Percentiles rank a stretch among this genome's conserved stretches.
Evolutionary conservation across 1,140 invertebrate species (phyloP).

Genomic region (Drosophila simulans): DNA sequence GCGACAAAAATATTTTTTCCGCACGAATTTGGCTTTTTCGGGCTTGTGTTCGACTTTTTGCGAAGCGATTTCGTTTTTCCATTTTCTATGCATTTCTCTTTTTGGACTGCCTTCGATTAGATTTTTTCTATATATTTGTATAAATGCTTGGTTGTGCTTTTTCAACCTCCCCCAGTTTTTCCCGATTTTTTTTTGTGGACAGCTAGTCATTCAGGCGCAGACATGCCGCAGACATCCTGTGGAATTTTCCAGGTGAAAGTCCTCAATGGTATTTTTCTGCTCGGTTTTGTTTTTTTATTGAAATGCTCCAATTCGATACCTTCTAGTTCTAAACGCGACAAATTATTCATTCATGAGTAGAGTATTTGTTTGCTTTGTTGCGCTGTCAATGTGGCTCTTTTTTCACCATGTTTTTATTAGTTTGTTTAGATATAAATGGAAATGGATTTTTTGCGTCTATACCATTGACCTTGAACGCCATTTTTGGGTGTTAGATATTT

Average conservation of each 20-base stretch:
- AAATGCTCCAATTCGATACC: conserved; percentile 48
- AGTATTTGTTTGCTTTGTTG: conserved; percentile 31
- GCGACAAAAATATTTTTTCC: conserved; percentile 69
- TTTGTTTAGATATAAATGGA: conserved; percentile 63
- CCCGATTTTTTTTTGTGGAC: conserved; percentile 42
- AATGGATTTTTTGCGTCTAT: conserved; percentile 23
- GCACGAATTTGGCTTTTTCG: conserved; percentile 54
- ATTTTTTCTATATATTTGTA: conserved; percentile 77
- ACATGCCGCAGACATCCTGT: conserved; percentile 73
- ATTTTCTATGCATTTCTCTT: conserved; percentile 47
- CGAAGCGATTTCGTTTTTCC: conserved; percentile 33
- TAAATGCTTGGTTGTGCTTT: conserved; percentile 50
- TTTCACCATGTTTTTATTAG: conserved; percentile 48
- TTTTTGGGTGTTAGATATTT: conserved; percentile 59
- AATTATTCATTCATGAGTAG: conserved; percentile 76
- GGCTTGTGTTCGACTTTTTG: conserved; percentile 52
- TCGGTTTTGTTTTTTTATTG: conserved; percentile 36
- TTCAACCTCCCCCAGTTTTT: conserved; percentile 12
- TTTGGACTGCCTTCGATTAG: conserved; percentile 71
- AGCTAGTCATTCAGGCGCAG: conserved; percentile 68
- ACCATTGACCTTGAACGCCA: conserved; percentile 63
- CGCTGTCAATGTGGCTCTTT: conserved; percentile 30
- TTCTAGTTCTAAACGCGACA: conserved; percentile 69
- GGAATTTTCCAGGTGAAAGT: conserved; percentile 78
- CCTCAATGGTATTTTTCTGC: conserved; percentile 45